phyloP scores from a whole-genome alignment of 2,113 vertebrate genomes.

The Bos taurus region ARS-UCD2.0 NC_037330.1:5486001-5486500 shows the following conservation, averaged over 20 bases:
- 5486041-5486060: neutral
- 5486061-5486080: neutral
- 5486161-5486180: neutral
- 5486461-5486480: neutral
- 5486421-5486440: neutral
- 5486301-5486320: neutral
- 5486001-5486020: neutral
- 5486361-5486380: neutral
- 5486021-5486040: neutral
- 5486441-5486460: neutral
- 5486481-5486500: rapidly evolving
- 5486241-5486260: neutral
- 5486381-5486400: neutral
- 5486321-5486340: neutral
- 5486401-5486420: neutral
- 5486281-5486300: neutral
- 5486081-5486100: neutral
- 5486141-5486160: neutral
- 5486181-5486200: neutral
- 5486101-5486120: neutral
- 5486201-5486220: neutral
- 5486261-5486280: neutral
- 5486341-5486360: rapidly evolving
- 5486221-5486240: neutral
- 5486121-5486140: neutral